Conservation (phyloP, 2,888 invertebrate genomes). For the Magallana nippona region DNA sequence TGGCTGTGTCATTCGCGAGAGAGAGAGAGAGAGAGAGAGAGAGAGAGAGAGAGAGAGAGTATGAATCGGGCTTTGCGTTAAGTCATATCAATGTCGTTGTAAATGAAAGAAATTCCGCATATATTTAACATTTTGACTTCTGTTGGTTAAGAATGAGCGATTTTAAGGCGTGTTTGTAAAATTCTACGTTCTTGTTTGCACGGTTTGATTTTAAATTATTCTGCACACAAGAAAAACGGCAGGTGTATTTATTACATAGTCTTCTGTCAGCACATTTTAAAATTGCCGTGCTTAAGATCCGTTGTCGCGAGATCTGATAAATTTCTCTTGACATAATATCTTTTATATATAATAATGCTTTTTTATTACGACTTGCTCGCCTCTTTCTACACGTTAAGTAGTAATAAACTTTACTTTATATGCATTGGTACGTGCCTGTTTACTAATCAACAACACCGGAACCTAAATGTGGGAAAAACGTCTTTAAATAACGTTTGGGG, state of each 20-base stretch:
- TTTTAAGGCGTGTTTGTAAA: constrained; percentile 17
- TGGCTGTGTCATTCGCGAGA: neutral
- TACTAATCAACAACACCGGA: neutral
- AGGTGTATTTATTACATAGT: neutral
- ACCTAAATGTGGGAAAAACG: neutral
- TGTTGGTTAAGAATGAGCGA: neutral
- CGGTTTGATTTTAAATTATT: neutral
- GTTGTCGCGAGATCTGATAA: no score
- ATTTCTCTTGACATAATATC: no score
- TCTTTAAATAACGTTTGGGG: neutral
- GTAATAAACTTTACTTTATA: no score
- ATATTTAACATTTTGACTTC: constrained; percentile 24
- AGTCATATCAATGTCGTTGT: neutral
- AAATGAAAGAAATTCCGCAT: neutral
- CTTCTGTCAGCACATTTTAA: neutral
- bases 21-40: constrained; percentile 26
- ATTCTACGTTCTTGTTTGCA: neutral
- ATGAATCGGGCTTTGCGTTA: neutral
- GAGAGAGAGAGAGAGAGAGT: constrained; percentile 12
- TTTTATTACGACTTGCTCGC: no score
- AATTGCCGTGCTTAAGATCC: neutral
- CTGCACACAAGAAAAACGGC: neutral
- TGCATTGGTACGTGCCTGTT: neutral
- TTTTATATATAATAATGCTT: no score
- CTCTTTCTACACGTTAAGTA: no score